Evolutionary conservation across 2,797 vertebrate species (phyloP).

Genomic region (Podargus strigoides): DNA sequence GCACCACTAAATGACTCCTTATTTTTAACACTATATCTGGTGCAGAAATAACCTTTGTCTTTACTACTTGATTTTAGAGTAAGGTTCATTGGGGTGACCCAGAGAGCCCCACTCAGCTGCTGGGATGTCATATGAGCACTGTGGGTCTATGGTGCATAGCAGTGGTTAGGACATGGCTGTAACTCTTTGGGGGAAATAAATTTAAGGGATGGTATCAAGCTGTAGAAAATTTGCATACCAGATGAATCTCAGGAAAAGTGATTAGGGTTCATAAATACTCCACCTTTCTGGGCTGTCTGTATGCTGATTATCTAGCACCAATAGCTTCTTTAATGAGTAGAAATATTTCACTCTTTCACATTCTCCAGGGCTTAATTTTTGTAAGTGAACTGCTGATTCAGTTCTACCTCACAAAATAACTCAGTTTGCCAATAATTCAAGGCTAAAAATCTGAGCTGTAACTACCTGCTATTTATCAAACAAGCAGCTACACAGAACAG

Average conservation of each 20-base stretch:
- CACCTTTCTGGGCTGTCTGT: neutral
- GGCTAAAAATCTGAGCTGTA: slow-evolving; percentile 30
- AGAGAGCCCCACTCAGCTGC: neutral
- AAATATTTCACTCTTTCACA: slow-evolving; percentile 20
- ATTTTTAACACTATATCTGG: neutral
- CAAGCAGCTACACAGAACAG: neutral
- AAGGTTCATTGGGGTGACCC: neutral
- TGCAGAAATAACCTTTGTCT: neutral
- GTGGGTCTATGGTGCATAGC: neutral
- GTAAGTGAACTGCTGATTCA: slow-evolving; percentile 14
- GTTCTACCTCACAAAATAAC: slow-evolving; percentile 23
- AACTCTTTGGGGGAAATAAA: neutral
- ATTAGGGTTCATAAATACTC: neutral
- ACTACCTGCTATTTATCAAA: slow-evolving; percentile 43
- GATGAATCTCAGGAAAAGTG: neutral
- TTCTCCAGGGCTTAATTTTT: slow-evolving; percentile 55
- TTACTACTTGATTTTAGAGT: neutral
- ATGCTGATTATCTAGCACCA: neutral
- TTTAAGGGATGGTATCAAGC: neutral
- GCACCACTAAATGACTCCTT: neutral
- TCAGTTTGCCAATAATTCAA: slow-evolving; percentile 35
- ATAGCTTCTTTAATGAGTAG: slow-evolving; percentile 18
- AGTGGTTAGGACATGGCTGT: neutral
- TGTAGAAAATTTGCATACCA: neutral
- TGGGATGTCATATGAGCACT: neutral